phyloP scores from a whole-genome alignment of 2,888 invertebrate genomes.

The Conomelus anceps region DNA sequence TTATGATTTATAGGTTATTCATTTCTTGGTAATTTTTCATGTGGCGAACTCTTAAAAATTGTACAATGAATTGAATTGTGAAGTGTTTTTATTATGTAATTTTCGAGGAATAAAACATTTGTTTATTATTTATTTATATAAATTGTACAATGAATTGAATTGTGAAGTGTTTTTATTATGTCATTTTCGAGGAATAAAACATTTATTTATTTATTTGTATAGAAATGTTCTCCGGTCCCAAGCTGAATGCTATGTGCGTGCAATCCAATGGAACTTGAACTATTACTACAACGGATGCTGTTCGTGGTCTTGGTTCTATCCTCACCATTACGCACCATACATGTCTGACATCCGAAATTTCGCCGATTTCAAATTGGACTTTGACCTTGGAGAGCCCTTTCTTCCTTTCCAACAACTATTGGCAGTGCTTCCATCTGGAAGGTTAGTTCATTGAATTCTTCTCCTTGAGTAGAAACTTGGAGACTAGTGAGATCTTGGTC shows the following conservation, averaged over 20 bases:
- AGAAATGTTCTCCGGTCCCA: conserved; percentile 73
- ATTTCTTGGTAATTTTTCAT: too few relatives aligned
- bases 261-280: conserved; percentile 92
- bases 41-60: too few relatives aligned
- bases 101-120: too few relatives aligned
- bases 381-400: conserved; percentile 81
- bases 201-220: conserved; percentile 38
- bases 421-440: conserved; percentile 82
- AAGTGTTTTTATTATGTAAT: too few relatives aligned
- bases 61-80: too few relatives aligned
- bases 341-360: conserved; percentile 88
- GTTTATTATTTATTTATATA: too few relatives aligned
- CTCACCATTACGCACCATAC: conserved; percentile 94
- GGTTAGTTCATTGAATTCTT: conserved; percentile 30
- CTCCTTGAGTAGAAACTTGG: not conserved
- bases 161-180: too few relatives aligned
- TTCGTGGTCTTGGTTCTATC: conserved; percentile 98
- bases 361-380: conserved; percentile 65
- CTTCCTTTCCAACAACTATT: conserved; percentile 82
- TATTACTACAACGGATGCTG: conserved; percentile 96
- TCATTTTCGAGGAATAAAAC: too few relatives aligned
- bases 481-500: not conserved
- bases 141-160: too few relatives aligned
- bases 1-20: too few relatives aligned
- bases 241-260: conserved; percentile 82